These are phyloP conservation scores for Trisateles emortualis DNA, from an alignment of 2,888 invertebrate genomes.

Conservation along the genomic window DNA sequence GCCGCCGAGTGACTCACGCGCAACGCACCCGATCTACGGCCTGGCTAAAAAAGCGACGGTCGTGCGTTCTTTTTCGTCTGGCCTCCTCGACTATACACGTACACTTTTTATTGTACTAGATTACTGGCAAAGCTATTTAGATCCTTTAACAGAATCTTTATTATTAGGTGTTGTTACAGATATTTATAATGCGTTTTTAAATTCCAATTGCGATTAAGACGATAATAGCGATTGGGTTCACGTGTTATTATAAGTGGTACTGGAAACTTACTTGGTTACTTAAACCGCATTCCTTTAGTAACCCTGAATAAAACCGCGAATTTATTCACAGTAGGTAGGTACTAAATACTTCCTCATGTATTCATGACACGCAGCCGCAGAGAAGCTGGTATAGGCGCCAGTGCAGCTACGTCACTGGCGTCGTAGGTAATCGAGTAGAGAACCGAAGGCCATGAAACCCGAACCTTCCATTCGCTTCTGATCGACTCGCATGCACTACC, in stretches of 20 bases:
- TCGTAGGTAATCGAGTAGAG: slow-evolving; percentile 80
- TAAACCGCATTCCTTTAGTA: slow-evolving; percentile 48
- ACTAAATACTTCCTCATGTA: slow-evolving; percentile 62
- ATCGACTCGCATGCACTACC: slow-evolving; percentile 56
- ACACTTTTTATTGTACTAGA: slow-evolving; percentile 56
- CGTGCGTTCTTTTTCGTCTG: slow-evolving; percentile 67
- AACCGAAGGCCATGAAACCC: slow-evolving; percentile 81
- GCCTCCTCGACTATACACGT: slow-evolving; percentile 42
- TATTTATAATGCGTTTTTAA: slow-evolving; percentile 5
- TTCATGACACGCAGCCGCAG: slow-evolving; percentile 65
- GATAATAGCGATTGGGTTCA: slow-evolving; percentile 29
- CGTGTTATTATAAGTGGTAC: slow-evolving; percentile 26
- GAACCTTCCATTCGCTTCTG: slow-evolving; percentile 78
- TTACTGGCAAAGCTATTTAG: slow-evolving; percentile 39
- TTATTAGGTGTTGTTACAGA: not conserved
- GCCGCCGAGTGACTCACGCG: slow-evolving; percentile 75
- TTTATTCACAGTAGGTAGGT: slow-evolving; percentile 33
- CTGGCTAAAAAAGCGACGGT: slow-evolving; percentile 67
- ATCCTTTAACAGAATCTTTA: slow-evolving; percentile 7
- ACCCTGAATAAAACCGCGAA: slow-evolving; percentile 40
- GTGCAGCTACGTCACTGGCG: slow-evolving; percentile 74
- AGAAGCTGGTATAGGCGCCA: slow-evolving; percentile 73
- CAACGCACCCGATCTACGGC: slow-evolving; percentile 63
- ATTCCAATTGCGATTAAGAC: not conserved
- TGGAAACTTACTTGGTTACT: slow-evolving; percentile 41